Evolutionary conservation across 92 coral and sea anemone species (phyloP).

Genomic region (Zoanthus sansibaricus): DNA sequence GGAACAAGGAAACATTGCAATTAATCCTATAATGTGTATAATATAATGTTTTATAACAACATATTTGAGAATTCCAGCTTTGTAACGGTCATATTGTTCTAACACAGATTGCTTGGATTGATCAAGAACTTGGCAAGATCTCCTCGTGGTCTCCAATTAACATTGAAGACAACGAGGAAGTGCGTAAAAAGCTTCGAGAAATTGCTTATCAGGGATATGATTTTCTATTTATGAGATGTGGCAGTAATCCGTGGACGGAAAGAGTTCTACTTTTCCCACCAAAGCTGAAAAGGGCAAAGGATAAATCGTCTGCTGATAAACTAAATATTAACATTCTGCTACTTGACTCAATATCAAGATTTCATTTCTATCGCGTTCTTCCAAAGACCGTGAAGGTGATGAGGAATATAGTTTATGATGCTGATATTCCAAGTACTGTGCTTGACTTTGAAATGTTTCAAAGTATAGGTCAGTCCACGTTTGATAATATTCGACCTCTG

Average conservation of each 20-base stretch:
- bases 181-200: slow-evolving; percentile 3
- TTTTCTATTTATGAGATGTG: slow-evolving; percentile 53
- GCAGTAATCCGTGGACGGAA: background rate
- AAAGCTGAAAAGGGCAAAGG: slow-evolving; percentile 4
- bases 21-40: no score
- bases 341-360: slow-evolving; percentile 67
- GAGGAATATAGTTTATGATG: slow-evolving; percentile 63
- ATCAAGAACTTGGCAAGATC: slow-evolving; percentile 20
- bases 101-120: slow-evolving; percentile 33
- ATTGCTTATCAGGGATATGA: slow-evolving; percentile 34
- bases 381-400: slow-evolving; percentile 59
- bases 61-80: no score
- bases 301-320: background rate
- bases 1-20: no score
- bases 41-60: no score
- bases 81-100: background rate
- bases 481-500: slow-evolving; percentile 68
- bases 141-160: slow-evolving; percentile 20
- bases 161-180: background rate
- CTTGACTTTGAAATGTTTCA: slow-evolving; percentile 73
- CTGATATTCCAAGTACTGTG: slow-evolving; percentile 57
- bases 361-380: slow-evolving; percentile 71
- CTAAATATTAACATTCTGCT: slow-evolving; percentile 63
- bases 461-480: slow-evolving; percentile 67
- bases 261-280: slow-evolving; percentile 60